Evolutionary conservation across 2,113 vertebrate species (phyloP), one percentile per base, ranked within the genome.

Genomic region (Sylvilagus bachmani): DNA sequence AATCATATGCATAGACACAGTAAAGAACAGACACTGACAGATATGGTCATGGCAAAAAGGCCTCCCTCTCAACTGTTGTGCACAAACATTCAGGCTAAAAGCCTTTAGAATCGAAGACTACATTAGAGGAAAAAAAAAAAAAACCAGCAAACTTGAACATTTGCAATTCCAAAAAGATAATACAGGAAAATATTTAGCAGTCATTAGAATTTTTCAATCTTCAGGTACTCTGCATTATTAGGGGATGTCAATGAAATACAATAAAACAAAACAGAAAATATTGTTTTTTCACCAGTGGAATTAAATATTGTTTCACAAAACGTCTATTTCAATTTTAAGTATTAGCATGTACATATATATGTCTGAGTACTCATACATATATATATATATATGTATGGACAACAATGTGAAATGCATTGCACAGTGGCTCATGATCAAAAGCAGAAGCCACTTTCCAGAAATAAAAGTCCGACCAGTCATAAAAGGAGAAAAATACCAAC

Each of bases 111-210:
- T 69, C 44, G 77, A 91, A 25, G 70, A 89, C 80, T 17, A 82
- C 58, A 90, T 84, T 29, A 80, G 62, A 78, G 22, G 5, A 19
- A 70, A 64, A 6, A 83, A 73, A 66, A 69, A 91, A 77, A 22
- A n/a, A n/a, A n/a, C n/a, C 62, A 95, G 44, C 8, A 94, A 90
- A 90, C 6, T 10, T 22, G 90, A 93, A 92, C 29, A 90, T 67
- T 88, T 90, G 82, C 38, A 73, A 93, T 70, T 93, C 51, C 10
- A 73, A 94, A 94, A 95, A 77, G 6, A 77, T 8, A 82, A n/a
- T 80, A 21, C 3, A 84, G 21, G 44, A 67, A 94, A 94, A 78
- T 67, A 77, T 36, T 27, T 49, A 91, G 62, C 29, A 91, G 31
- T 73, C 74, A 92, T 74, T 73, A 81, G 8, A 85, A 66, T 80